phyloP scores from a whole-genome alignment of 2,113 vertebrate species.

The Lipophrys pholis region DNA sequence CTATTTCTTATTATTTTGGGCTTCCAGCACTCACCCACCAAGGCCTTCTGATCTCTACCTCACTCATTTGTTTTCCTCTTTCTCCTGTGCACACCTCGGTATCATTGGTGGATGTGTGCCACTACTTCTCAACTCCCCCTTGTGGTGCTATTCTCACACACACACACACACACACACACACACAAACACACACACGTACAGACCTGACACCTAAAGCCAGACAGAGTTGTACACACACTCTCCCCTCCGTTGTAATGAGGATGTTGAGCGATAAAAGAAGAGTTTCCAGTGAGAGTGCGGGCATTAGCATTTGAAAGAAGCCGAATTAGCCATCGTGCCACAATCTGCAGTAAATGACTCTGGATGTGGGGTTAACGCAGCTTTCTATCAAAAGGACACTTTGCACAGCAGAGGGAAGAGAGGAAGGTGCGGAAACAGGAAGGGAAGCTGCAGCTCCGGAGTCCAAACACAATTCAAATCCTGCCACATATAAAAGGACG shows the following conservation, averaged over 20 bases:
- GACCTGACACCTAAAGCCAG: conserved; percentile 11
- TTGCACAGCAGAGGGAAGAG: conserved; percentile 24
- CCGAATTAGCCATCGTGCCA: conserved; percentile 58
- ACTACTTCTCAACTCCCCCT: conserved; percentile 77
- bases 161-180: conserved; percentile 5
- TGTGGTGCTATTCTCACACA: conserved; percentile 66
- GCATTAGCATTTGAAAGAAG: conserved; percentile 72
- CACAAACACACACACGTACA: conserved; percentile 12
- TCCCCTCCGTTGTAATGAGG: conserved; percentile 57
- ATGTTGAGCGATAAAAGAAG: conserved; percentile 69
- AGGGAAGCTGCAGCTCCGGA: conserved; percentile 5
- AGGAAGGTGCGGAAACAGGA: conserved; percentile 5
- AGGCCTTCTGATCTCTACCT: neutral
- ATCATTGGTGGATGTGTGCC: conserved; percentile 23
- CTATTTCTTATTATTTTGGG: no score
- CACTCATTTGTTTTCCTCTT: neutral
- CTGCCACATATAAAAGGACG: neutral
- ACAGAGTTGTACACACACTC: conserved; percentile 12
- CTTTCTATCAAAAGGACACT: conserved; percentile 45
- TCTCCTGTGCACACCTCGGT: neutral
- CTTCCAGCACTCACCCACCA: no score
- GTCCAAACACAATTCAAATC: conserved; percentile 46
- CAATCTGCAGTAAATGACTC: conserved; percentile 63
- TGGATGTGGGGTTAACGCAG: conserved; percentile 36
- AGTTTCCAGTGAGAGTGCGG: conserved; percentile 52